These are phyloP conservation scores for Melanotaenia boesemani DNA, from an alignment of 2,797 vertebrate species.

Conservation along the genomic window DNA sequence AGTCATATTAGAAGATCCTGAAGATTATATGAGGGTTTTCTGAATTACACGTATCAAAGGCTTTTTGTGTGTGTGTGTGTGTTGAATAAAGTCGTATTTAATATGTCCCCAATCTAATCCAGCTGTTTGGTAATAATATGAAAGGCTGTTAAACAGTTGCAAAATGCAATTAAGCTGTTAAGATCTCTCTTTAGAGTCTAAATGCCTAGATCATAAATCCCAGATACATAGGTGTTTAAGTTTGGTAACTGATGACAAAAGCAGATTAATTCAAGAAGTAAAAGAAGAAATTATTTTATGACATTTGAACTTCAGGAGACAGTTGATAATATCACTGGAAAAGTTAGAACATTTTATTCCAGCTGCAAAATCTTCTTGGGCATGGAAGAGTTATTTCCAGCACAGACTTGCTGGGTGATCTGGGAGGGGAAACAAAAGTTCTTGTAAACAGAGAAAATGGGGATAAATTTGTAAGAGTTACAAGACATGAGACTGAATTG, in stretches of 20 bases:
- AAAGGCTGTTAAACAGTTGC: background rate
- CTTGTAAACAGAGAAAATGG: background rate
- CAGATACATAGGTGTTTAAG: background rate
- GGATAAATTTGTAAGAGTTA: background rate
- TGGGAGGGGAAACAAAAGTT: background rate
- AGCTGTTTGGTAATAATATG: background rate
- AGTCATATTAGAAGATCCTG: background rate
- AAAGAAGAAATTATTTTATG: too few species aligned
- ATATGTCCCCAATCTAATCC: background rate
- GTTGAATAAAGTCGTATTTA: background rate
- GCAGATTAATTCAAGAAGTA: too few species aligned
- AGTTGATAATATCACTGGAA: too few species aligned
- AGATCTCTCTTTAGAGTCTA: background rate
- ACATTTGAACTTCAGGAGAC: too few species aligned
- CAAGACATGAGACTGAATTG: background rate
- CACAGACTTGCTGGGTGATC: too few species aligned
- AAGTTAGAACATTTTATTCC: too few species aligned
- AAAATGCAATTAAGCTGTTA: background rate
- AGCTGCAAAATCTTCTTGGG: too few species aligned
- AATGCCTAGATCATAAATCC: background rate
- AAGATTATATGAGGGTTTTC: background rate
- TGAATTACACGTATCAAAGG: background rate
- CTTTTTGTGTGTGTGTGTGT: background rate
- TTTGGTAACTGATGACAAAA: too few species aligned
- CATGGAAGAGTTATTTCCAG: too few species aligned